These are phyloP conservation scores for Dryobota labecula DNA, from an alignment of 2,888 invertebrate genomes.

Conservation along the genomic window DNA sequence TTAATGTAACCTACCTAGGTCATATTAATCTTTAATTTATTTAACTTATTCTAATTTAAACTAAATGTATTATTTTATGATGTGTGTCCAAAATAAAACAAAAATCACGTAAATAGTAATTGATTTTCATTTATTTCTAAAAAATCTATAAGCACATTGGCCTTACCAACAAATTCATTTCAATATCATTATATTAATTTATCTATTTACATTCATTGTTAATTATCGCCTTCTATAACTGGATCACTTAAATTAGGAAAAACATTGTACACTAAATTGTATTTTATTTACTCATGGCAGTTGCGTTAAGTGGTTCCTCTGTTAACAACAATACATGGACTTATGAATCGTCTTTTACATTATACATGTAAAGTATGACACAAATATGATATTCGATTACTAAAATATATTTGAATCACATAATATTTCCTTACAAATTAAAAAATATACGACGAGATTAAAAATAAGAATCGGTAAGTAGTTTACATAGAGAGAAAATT, in stretches of 20 bases:
- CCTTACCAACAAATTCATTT: slow-evolving; percentile 69
- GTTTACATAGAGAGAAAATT: slow-evolving; percentile 56
- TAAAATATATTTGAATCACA: slow-evolving; percentile 65
- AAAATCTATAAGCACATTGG: slow-evolving; percentile 78
- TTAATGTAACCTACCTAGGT: slow-evolving; percentile 58
- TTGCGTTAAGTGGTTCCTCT: slow-evolving; percentile 70
- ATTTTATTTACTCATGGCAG: slow-evolving; percentile 77
- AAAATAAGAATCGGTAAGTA: slow-evolving; percentile 54
- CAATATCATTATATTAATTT: slow-evolving; percentile 68
- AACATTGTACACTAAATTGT: slow-evolving; percentile 76
- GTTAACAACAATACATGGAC: slow-evolving; percentile 64
- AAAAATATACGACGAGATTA: slow-evolving; percentile 56
- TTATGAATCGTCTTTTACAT: slow-evolving; percentile 66
- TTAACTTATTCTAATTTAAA: slow-evolving; percentile 61
- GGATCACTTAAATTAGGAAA: slow-evolving; percentile 68
- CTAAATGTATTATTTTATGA: slow-evolving; percentile 9
- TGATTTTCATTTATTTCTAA: slow-evolving; percentile 80
- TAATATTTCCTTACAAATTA: slow-evolving; percentile 53
- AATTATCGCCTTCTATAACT: slow-evolving; percentile 72
- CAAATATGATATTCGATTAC: slow-evolving; percentile 55
- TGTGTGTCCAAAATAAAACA: slow-evolving; percentile 39
- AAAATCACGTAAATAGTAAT: slow-evolving; percentile 44
- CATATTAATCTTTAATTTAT: slow-evolving; percentile 19
- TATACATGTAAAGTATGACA: slow-evolving; percentile 62
- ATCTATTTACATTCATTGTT: slow-evolving; percentile 72